A percentile compares a stretch with the other conserved stretches of the same genome.
These are phyloP conservation scores for Gallinago media DNA, from an alignment of 2,113 vertebrate species.

Conservation along the genomic window DNA sequence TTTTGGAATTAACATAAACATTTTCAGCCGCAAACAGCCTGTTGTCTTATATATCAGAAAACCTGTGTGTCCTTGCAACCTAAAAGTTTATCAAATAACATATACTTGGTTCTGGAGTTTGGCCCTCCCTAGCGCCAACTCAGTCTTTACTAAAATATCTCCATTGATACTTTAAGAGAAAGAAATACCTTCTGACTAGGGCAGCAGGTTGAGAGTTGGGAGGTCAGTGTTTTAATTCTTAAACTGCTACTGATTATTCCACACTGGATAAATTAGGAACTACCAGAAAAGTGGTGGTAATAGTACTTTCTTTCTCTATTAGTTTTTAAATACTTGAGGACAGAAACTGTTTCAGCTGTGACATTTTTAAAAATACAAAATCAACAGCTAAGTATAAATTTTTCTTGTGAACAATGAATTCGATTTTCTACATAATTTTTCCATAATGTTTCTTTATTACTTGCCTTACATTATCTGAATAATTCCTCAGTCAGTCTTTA, in stretches of 20 bases:
- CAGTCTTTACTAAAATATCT: neutral
- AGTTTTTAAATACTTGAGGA: neutral
- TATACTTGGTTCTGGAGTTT: neutral
- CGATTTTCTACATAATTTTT: neutral
- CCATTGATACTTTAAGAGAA: neutral
- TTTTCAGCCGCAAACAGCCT: neutral
- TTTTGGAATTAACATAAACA: neutral
- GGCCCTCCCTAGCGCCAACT: neutral
- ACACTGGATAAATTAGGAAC: neutral
- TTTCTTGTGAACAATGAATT: neutral
- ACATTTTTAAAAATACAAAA: neutral
- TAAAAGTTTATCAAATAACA: neutral
- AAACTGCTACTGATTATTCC: neutral
- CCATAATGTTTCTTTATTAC: neutral
- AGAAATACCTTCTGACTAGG: neutral
- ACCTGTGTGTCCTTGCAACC: neutral
- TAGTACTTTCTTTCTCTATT: neutral
- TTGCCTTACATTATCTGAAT: neutral
- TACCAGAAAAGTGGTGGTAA: neutral
- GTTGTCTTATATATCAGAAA: neutral
- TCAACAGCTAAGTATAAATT: neutral
- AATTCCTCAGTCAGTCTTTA: neutral
- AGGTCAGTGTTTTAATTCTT: neutral
- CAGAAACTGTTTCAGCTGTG: neutral
- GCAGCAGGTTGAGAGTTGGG: neutral